A percentile compares a stretch with the other conserved stretches of the same genome.
Evolutionary conservation across 2,113 vertebrate genomes (phyloP).

Genomic region (Scartelaos histophorus): DNA sequence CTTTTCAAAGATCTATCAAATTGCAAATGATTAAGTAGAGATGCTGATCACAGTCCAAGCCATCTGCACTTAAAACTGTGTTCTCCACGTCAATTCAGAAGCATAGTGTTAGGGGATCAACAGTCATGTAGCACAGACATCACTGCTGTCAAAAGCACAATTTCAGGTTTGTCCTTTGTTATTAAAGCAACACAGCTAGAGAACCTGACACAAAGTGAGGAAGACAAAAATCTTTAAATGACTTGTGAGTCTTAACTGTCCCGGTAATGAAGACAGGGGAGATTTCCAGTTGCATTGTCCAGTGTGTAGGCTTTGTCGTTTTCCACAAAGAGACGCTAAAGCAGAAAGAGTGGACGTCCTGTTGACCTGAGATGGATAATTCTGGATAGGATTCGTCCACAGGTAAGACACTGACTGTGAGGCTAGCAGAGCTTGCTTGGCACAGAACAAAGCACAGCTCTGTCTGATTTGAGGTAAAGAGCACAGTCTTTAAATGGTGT

Average conservation of each 20-base stretch:
- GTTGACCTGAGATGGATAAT: conserved; percentile 58
- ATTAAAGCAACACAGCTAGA: background rate
- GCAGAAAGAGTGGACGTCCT: conserved; percentile 31
- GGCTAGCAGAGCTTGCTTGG: conserved; percentile 49
- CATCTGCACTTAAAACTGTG: conserved; percentile 35
- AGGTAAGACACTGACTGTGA: conserved; percentile 65
- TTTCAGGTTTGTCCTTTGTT: background rate
- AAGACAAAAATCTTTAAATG: conserved; percentile 39
- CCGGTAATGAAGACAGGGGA: conserved; percentile 15
- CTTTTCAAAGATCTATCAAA: background rate
- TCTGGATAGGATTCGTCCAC: conserved; percentile 26
- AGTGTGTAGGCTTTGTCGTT: conserved; percentile 13
- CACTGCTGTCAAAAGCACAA: conserved; percentile 21
- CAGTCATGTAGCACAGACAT: conserved; percentile 19
- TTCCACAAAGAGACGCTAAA: conserved; percentile 20
- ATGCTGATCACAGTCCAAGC: conserved; percentile 46
- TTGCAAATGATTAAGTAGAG: conserved; percentile 35
- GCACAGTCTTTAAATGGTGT: conserved; percentile 43
- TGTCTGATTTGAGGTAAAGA: conserved; percentile 70
- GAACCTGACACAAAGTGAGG: conserved; percentile 32
- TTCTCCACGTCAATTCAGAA: conserved; percentile 35
- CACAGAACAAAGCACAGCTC: conserved; percentile 60
- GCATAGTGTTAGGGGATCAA: conserved; percentile 14
- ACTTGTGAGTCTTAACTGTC: conserved; percentile 27
- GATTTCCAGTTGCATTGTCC: conserved; percentile 25